Base-by-base conservation (phyloP, 2,888 invertebrate species). In the Endomychus coccineus region DNA sequence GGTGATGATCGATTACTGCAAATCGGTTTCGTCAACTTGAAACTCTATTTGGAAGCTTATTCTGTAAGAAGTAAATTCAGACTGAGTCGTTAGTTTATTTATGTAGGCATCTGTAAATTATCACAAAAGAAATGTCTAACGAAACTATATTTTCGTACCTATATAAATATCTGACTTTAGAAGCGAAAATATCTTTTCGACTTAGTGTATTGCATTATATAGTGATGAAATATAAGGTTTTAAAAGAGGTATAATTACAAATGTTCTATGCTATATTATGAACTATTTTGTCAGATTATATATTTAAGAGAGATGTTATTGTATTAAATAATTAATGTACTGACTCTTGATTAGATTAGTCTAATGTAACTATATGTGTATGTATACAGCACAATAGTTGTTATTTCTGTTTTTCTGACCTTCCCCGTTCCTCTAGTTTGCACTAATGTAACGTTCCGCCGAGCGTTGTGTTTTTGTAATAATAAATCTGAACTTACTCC, bases 331-430 rank as follows among this genome's bases (percentile, higher is more conserved):
- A 57, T 61, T 54, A 51, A 60, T 64, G 63, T 64, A 64, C 62
- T 63, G 63, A 63, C 56, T 58, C 57, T 61, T n/a, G 52, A 56
- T 55, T 62, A 61, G 61, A 58, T 52, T 63, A 62, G 58, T 55
- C 51, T 34, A 53, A 52, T 57, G 57, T 55, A 55, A 48, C 29
- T 48, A 44, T 53, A 51, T 52, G 55, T 60, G 60, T 61, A 62
- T 58, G 60, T 59, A 61, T 58, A 61, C 61, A 63, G 61, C 62
- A 63, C 58, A 59, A 53, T 54, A 47, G 57, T 58, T 58, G 59
- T 59, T 58, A 54, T 59, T 55, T 55, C 55, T 52, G 47, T 52
- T 40, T 49, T 49, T 49, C 42, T 42, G 45, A 48, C 40, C 43
- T 37, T 24, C 21, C 37, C 25, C 39, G 21, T 17, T 24, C 5